Evolutionary conservation across 2,113 vertebrate genomes (phyloP), one percentile per base, ranked within the genome.

Genomic region (Colaptes auratus): DNA sequence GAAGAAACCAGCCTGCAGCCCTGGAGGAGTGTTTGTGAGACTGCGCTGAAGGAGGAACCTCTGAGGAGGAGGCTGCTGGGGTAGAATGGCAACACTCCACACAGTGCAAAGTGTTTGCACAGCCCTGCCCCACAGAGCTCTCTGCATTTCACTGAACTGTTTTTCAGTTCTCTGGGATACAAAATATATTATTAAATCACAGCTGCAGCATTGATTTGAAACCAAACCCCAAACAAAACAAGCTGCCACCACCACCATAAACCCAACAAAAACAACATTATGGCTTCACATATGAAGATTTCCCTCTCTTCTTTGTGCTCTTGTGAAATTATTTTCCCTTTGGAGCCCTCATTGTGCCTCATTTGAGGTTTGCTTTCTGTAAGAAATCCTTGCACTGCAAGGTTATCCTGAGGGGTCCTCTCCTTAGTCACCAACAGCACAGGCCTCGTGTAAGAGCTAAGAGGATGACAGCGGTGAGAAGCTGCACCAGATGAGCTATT

Each of bases 11-110:
- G 25, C 42, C 31, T 65, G 82, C 33, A 87, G 76, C 83, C 88
- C 95, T 24, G 96, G 96, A 23, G 95, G 97, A 7, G 52, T 93
- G 64, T 96, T 98, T 92, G 95, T 97, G 72, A 97, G 86, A 81
- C 91, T 90, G 64, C 93, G 70, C 82, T 96, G 93, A 97, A 46
- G 73, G 59, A 3, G 0, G 6, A 86, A 1, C 44, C 48, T 60
- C 31, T 0, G 1, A 6, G 1, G 3, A 53, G 5, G 42, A n/a
- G 24, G 3, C 4, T 3, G n/a, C 25, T 25, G 9, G 59, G 52
- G 73, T 4, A 58, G 10, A 50, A 72, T 11, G 30, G 16, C 35
- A 66, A 1, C 15, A 28, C 23, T 53, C 12, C 11, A 52, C 18
- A 39, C 8, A 19, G 5, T 4, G 59, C 7, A 3, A 33, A 35